Conservation (phyloP, 2,888 invertebrate genomes). For the Yponomeuta sedellus region DNA sequence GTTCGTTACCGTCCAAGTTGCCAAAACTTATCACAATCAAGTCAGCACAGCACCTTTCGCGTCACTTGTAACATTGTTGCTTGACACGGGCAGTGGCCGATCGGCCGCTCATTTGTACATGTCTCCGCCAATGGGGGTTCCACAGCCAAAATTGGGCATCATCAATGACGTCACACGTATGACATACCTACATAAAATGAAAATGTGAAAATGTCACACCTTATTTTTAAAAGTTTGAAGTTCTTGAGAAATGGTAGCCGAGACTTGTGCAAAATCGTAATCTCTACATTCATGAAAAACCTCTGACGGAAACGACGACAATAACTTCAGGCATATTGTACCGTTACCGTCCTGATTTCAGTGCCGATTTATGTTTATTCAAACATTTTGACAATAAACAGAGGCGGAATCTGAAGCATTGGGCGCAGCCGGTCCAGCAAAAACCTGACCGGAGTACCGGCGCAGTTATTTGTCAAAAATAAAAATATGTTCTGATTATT, state of each 20-base stretch:
- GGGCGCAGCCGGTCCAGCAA: constrained; percentile 31
- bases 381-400: constrained; percentile 29
- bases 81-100: constrained; percentile 30
- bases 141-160: not conserved
- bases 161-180: not conserved
- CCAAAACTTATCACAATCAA: not conserved
- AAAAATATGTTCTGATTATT: constrained; percentile 71
- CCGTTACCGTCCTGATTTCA: constrained; percentile 37
- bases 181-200: not conserved
- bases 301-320: not conserved
- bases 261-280: not conserved
- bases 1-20: constrained; percentile 18
- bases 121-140: constrained; percentile 17
- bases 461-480: constrained; percentile 73
- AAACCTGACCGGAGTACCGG: constrained; percentile 47
- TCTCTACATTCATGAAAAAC: not conserved
- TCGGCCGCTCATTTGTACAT: constrained; percentile 23
- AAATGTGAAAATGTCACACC: not conserved
- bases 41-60: constrained; percentile 17
- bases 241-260: not conserved
- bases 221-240: not conserved
- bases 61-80: constrained; percentile 40
- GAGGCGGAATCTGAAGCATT: constrained; percentile 37
- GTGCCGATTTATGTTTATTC: constrained; percentile 45
- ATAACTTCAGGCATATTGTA: not conserved